These are phyloP conservation scores for Lytechinus pictus DNA, from an alignment of 35 echinoderm and acorn worm species.

Conservation along the genomic window DNA sequence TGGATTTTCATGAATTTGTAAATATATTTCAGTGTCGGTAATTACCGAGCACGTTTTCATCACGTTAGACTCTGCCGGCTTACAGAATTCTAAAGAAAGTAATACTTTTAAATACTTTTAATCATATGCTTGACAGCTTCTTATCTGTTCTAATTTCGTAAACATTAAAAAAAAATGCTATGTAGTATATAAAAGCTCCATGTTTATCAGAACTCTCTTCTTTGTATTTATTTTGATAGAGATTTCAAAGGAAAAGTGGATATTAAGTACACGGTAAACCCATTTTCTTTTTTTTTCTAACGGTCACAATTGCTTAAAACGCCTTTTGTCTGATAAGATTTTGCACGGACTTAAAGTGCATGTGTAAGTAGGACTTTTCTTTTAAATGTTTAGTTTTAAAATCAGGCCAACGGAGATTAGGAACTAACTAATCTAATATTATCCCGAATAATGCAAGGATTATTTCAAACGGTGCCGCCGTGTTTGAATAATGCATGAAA, in stretches of 20 bases:
- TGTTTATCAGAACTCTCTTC: neutral
- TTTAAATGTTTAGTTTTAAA: neutral
- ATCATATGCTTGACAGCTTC: neutral
- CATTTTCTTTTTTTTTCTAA: neutral
- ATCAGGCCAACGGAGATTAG: neutral
- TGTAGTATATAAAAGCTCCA: too few species aligned
- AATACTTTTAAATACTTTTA: too few species aligned
- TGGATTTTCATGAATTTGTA: too few species aligned
- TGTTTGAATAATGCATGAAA: neutral
- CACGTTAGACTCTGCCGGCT: too few species aligned
- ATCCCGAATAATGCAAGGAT: neutral
- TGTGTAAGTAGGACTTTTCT: neutral
- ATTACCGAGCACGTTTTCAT: too few species aligned
- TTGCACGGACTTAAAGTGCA: neutral
- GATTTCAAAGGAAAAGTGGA: neutral
- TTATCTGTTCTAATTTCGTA: neutral
- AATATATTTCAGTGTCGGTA: too few species aligned
- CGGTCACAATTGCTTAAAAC: neutral
- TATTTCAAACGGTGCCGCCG: neutral
- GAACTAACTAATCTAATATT: neutral
- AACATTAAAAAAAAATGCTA: too few species aligned
- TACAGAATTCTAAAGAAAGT: too few species aligned
- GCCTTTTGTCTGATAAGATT: neutral
- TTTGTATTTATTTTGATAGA: neutral
- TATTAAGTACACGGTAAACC: neutral